Evolutionary conservation across 2,888 invertebrate species (phyloP).

Genomic region (Brachycybe producta): DNA sequence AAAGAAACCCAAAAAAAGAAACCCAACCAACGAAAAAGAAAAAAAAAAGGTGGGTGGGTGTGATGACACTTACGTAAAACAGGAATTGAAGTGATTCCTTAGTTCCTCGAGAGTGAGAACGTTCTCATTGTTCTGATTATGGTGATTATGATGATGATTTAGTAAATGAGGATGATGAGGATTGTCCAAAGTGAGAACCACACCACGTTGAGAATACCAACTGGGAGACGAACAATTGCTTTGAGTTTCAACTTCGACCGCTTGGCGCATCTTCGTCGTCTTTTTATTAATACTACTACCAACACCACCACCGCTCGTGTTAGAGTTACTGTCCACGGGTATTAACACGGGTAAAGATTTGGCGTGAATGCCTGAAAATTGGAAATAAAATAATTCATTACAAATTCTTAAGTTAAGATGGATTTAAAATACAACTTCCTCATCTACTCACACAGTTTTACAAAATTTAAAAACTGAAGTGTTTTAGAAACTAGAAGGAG

Average conservation of each 20-base stretch:
- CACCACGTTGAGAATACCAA: constrained; percentile 16
- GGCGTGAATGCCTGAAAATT: constrained; percentile 2
- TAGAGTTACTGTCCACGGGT: constrained; percentile 2
- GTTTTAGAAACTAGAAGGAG: no score
- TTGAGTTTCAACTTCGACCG: constrained; percentile 11
- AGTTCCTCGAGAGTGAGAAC: constrained; percentile 45
- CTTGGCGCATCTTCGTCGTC: constrained; percentile 7
- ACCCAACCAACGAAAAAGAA: no score
- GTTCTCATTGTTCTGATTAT: constrained; percentile 13
- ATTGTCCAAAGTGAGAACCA: constrained; percentile 14
- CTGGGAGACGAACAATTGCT: constrained; percentile 11
- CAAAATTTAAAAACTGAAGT: no score
- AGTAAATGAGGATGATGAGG: no score
- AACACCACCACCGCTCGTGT: not conserved
- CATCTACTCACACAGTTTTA: no score
- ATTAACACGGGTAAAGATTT: constrained; percentile 12
- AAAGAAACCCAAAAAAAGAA: no score
- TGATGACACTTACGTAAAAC: constrained; percentile 53
- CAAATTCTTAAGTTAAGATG: no score
- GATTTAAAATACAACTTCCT: no score
- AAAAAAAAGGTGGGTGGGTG: no score
- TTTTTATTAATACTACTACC: no score
- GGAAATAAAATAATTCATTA: not conserved
- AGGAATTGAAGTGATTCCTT: constrained; percentile 54
- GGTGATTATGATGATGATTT: constrained; percentile 16